These are phyloP conservation scores for Iphiclides podalirius DNA, from an alignment of 2,888 invertebrate species.

Conservation along the genomic window DNA sequence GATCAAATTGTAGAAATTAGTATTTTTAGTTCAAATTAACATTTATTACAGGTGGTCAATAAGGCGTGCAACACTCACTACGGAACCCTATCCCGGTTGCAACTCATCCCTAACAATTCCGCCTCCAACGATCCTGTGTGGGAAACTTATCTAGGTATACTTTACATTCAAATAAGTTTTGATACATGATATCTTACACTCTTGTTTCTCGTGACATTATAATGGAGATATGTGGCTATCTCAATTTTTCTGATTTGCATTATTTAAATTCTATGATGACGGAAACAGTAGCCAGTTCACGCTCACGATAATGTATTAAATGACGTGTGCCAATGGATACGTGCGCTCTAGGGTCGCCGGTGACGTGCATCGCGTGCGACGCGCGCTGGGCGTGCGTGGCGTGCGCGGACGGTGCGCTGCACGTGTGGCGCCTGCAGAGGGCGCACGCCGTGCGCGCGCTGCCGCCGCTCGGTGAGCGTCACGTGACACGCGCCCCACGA, in stretches of 20 bases:
- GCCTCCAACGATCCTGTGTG: constrained; percentile 82
- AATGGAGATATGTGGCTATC: too few species aligned
- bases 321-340: too few species aligned
- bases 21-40: too few species aligned
- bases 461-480: constrained; percentile 71
- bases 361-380: constrained; percentile 81
- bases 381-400: constrained; percentile 81
- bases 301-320: too few species aligned
- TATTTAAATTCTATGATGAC: too few species aligned
- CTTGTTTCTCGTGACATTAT: too few species aligned
- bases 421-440: constrained; percentile 79
- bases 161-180: constrained; percentile 1
- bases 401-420: constrained; percentile 85
- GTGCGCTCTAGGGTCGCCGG: constrained; percentile 81
- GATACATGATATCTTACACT: too few species aligned
- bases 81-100: constrained; percentile 79
- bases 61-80: constrained; percentile 79
- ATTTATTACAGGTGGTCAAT: constrained; percentile 60
- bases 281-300: too few species aligned
- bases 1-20: too few species aligned
- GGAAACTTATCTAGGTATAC: constrained; percentile 84
- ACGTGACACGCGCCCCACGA: constrained; percentile 32
- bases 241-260: too few species aligned
- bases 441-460: constrained; percentile 69
- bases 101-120: constrained; percentile 76